These are phyloP conservation scores for Brachyrhaphis roseni DNA, from an alignment of 2,797 vertebrate species.

Conservation along the genomic window DNA sequence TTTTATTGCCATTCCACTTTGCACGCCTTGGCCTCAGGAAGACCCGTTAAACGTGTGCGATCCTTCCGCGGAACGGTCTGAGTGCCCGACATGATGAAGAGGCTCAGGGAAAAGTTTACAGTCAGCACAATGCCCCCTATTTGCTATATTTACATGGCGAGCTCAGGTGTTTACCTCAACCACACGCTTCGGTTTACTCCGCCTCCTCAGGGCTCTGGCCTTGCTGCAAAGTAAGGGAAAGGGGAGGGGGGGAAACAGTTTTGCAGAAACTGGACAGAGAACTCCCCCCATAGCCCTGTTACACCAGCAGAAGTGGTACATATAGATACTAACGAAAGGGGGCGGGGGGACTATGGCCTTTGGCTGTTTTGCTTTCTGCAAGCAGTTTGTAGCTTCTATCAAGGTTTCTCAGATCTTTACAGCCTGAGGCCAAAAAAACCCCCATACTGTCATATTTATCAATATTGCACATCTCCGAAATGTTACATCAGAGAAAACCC, in stretches of 20 bases:
- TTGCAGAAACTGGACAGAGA: constrained; percentile 5
- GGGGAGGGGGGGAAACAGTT: constrained; percentile 2
- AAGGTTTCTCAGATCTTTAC: constrained; percentile 38
- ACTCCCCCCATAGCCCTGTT: not conserved
- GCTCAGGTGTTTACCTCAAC: constrained; percentile 66
- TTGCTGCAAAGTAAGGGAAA: constrained; percentile 14
- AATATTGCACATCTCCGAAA: constrained; percentile 46
- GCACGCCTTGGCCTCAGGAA: constrained; percentile 32
- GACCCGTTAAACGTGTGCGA: constrained; percentile 9
- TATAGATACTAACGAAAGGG: constrained; percentile 24
- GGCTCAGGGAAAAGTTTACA: constrained; percentile 47
- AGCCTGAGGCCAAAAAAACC: constrained; percentile 36
- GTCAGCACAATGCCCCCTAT: constrained; percentile 32
- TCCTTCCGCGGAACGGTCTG: constrained; percentile 41
- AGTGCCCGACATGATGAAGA: constrained; percentile 53
- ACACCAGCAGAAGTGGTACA: constrained; percentile 14
- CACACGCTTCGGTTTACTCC: constrained; percentile 49
- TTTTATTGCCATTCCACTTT: constrained; percentile 26
- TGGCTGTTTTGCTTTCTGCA: constrained; percentile 39
- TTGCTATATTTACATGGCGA: constrained; percentile 65
- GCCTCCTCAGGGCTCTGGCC: constrained; percentile 30
- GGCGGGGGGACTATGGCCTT: constrained; percentile 5
- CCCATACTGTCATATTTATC: constrained; percentile 31
- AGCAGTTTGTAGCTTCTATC: constrained; percentile 41
- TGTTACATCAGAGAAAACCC: constrained; percentile 61